A percentile compares a stretch with the other conserved stretches of the same genome.
phyloP scores from a whole-genome alignment of 1,140 invertebrate species.

The Neuroterus valhalla region DNA sequence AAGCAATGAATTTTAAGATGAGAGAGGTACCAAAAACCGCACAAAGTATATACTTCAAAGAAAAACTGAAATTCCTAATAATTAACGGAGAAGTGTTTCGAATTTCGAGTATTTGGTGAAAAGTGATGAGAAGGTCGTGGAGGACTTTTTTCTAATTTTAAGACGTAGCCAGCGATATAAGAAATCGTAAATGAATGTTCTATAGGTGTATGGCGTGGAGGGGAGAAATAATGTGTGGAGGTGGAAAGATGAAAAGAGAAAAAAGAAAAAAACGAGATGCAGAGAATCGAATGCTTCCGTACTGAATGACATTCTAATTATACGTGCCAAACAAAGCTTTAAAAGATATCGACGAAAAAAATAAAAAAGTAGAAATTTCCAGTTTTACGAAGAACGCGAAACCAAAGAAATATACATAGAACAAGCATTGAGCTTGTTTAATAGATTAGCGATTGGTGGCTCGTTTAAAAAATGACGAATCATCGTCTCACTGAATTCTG shows the following conservation, averaged over 20 bases:
- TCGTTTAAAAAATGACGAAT: slow-evolving; percentile 48
- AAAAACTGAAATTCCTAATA: slow-evolving; percentile 50
- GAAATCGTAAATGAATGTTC: slow-evolving; percentile 68
- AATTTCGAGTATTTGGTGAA: slow-evolving; percentile 28
- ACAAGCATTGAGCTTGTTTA: slow-evolving; percentile 50
- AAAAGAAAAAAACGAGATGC: slow-evolving; percentile 51
- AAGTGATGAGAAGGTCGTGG: slow-evolving; percentile 8
- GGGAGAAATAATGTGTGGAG: slow-evolving; percentile 2
- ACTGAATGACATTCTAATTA: slow-evolving; percentile 73
- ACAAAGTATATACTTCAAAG: slow-evolving; percentile 59
- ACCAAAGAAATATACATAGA: slow-evolving; percentile 23
- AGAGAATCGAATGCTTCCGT: slow-evolving; percentile 68
- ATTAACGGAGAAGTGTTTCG: slow-evolving; percentile 23
- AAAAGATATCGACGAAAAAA: slow-evolving; percentile 45
- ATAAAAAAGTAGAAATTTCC: slow-evolving; percentile 35
- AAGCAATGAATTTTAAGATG: neutral
- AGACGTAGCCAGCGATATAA: slow-evolving; percentile 62
- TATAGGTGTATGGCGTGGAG: slow-evolving; percentile 60
- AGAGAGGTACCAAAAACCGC: slow-evolving; percentile 47
- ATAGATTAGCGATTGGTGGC: slow-evolving; percentile 54
- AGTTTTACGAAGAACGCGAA: slow-evolving; percentile 33
- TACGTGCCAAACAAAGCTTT: slow-evolving; percentile 73
- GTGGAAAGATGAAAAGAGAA: slow-evolving; percentile 35
- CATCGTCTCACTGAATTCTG: neutral
- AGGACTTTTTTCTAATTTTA: slow-evolving; percentile 49